A percentile compares a stretch with the other conserved stretches of the same genome.
Conservation (phyloP, 2,113 vertebrate genomes). For the Phocoena sinus region DNA sequence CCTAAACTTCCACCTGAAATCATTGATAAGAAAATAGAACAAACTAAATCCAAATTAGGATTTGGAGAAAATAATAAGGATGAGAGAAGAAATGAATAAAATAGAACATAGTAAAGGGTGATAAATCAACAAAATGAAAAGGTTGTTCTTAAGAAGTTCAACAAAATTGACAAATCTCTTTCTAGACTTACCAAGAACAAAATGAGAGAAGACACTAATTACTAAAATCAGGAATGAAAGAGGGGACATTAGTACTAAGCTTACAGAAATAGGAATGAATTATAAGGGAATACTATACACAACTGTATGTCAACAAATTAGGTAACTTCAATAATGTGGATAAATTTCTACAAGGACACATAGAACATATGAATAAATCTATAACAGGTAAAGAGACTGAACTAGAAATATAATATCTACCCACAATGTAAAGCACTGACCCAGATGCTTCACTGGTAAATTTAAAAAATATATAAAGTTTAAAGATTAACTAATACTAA, state of each 20-base stretch:
- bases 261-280: not conserved
- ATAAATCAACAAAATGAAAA: not conserved
- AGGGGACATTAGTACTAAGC: not conserved
- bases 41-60: not conserved
- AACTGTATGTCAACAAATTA: not conserved
- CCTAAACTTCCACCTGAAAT: not conserved
- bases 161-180: not conserved
- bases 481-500: not conserved
- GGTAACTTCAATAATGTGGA: not conserved
- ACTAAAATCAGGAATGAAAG: not conserved
- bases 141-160: not conserved
- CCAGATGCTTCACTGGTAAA: not conserved
- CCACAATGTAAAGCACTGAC: not conserved
- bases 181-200: not conserved
- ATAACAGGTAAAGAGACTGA: not conserved
- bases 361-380: not conserved
- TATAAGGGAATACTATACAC: not conserved
- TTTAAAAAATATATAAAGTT: not conserved
- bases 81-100: not conserved
- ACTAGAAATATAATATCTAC: not conserved
- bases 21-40: not conserved
- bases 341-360: not conserved
- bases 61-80: not conserved
- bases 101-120: not conserved
- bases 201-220: not conserved